Conservation (phyloP, 2,888 invertebrate genomes). For the Tinea pellionella region DNA sequence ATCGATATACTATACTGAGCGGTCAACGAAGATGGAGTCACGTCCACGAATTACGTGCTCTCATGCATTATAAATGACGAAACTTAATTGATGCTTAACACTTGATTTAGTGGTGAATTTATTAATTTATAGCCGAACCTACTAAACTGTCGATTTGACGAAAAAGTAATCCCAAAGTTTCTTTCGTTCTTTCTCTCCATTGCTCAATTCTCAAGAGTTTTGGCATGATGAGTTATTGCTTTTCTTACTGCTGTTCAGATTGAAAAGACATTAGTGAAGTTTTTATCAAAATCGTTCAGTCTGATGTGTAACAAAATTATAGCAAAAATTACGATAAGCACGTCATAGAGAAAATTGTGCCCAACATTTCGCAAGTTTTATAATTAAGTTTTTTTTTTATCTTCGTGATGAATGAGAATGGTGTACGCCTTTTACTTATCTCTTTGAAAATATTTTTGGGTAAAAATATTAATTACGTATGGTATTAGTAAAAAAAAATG, state of each 20-base stretch:
- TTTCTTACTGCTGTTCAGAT: neutral
- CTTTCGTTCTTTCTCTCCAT: neutral
- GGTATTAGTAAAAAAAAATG: too few species aligned
- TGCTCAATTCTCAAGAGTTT: neutral
- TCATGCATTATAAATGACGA: too few species aligned
- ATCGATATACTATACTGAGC: too few species aligned
- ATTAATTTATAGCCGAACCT: neutral
- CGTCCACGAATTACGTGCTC: too few species aligned
- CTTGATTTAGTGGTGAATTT: neutral
- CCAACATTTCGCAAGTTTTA: neutral
- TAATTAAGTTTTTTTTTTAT: neutral
- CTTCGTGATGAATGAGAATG: neutral
- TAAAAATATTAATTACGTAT: neutral
- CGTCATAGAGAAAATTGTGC: neutral
- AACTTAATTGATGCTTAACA: neutral
- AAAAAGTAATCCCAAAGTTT: neutral
- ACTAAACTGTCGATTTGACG: neutral
- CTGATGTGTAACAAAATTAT: neutral
- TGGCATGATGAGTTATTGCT: neutral
- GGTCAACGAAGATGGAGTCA: too few species aligned
- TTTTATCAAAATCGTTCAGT: neutral
- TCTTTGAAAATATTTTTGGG: neutral
- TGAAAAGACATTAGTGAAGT: neutral
- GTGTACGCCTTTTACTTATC: neutral
- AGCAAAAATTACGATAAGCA: neutral